Percentiles rank a stretch among this genome's conserved stretches.
Conservation (phyloP, 2,797 vertebrate genomes). For the Parambassis ranga region DNA sequence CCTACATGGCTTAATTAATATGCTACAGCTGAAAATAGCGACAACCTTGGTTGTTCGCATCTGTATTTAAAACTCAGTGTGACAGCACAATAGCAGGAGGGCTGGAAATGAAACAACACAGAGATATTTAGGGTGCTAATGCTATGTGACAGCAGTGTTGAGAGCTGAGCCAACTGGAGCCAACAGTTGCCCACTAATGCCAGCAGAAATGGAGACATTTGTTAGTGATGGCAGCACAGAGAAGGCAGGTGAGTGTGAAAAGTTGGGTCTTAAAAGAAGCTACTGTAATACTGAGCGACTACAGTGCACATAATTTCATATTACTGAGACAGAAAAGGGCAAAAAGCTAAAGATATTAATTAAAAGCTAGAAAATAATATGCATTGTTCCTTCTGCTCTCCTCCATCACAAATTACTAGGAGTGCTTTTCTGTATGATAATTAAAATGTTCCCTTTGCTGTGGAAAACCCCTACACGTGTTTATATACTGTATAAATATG, state of each 20-base stretch:
- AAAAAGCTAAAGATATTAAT: too few relatives aligned
- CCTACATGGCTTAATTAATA: too few relatives aligned
- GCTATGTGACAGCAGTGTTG: constrained; percentile 32
- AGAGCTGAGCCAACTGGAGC: constrained; percentile 13
- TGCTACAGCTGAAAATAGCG: background rate
- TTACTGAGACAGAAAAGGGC: too few relatives aligned
- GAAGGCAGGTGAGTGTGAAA: background rate
- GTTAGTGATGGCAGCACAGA: background rate
- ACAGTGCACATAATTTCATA: too few relatives aligned
- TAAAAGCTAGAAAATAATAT: too few relatives aligned
- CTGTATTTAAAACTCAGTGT: background rate
- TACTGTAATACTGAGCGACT: too few relatives aligned
- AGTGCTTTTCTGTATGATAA: too few relatives aligned
- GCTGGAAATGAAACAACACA: background rate
- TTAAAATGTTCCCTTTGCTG: too few relatives aligned
- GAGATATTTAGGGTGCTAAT: constrained; percentile 34
- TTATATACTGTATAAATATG: too few relatives aligned
- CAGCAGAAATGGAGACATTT: constrained; percentile 20
- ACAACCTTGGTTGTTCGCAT: background rate
- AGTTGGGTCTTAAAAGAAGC: background rate
- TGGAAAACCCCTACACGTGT: too few relatives aligned
- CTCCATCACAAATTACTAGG: too few relatives aligned
- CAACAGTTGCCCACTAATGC: constrained; percentile 7
- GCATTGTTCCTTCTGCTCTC: too few relatives aligned
- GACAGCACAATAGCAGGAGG: background rate